These are phyloP conservation scores for Zhuqinia jingwanae DNA, from an alignment of 2,888 invertebrate species.

Conservation along the genomic window DNA sequence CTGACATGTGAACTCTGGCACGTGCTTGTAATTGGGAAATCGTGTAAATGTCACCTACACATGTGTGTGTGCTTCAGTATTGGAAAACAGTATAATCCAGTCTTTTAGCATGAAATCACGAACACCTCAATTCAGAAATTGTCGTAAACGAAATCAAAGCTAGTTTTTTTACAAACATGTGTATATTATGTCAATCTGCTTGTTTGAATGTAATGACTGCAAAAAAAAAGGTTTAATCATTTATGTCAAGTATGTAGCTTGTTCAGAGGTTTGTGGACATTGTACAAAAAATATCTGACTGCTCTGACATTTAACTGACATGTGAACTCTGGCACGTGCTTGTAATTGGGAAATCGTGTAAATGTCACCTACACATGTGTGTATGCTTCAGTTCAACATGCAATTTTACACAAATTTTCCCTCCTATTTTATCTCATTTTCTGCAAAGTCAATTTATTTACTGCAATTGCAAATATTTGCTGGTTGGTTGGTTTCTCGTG, in stretches of 20 bases:
- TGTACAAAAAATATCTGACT: too few relatives aligned
- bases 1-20: slow-evolving; percentile 52
- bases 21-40: slow-evolving; percentile 14
- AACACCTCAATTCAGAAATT: background rate
- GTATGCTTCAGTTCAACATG: background rate
- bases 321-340: slow-evolving; percentile 54
- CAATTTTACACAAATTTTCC: background rate
- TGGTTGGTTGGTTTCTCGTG: background rate
- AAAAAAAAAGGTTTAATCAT: too few relatives aligned
- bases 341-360: background rate
- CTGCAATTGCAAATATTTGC: background rate
- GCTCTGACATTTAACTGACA: slow-evolving; percentile 32
- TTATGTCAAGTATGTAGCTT: too few relatives aligned
- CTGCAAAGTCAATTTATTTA: background rate
- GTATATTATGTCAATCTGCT: too few relatives aligned
- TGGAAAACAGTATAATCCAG: slow-evolving; percentile 40
- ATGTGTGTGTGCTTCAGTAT: background rate
- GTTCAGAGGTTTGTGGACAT: too few relatives aligned
- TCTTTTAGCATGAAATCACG: slow-evolving; percentile 20
- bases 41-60: slow-evolving; percentile 40
- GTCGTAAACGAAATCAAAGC: background rate
- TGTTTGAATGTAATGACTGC: too few relatives aligned
- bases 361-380: background rate
- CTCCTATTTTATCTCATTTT: background rate
- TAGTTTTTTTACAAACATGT: background rate